Conservation (phyloP, 2,113 vertebrate species). For the Ptyas mucosa region DNA sequence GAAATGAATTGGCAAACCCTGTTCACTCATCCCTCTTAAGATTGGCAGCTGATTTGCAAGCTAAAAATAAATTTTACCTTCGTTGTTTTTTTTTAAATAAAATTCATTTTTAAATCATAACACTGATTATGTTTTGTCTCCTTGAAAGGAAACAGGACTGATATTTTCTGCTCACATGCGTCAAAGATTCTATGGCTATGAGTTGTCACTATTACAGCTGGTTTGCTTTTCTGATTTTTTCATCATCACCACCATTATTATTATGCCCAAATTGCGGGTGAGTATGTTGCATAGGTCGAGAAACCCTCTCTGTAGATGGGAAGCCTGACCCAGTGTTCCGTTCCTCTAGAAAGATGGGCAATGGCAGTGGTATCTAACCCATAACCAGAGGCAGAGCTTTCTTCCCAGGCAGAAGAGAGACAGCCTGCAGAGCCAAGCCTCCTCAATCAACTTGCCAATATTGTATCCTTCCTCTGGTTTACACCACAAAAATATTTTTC, state of each 20-base stretch:
- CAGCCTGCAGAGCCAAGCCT: background rate
- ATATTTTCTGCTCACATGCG: background rate
- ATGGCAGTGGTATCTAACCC: background rate
- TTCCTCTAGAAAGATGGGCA: background rate
- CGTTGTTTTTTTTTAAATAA: background rate
- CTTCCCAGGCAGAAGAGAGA: background rate
- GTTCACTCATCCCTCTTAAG: background rate
- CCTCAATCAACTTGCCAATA: background rate
- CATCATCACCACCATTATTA: background rate
- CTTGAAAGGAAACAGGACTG: background rate
- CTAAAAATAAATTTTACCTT: background rate
- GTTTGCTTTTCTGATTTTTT: background rate
- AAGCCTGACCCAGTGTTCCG: background rate
- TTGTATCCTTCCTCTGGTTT: background rate
- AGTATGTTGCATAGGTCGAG: background rate
- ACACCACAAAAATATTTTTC: background rate
- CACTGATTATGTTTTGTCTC: background rate
- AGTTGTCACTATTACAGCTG: background rate
- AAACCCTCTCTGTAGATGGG: background rate
- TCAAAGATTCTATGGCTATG: background rate
- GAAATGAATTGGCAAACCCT: background rate
- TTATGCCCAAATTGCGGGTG: background rate
- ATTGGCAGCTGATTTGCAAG: background rate
- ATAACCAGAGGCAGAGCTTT: background rate
- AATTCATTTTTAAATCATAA: background rate